Conservation (phyloP, 1,140 invertebrate species). For the Acyrthosiphon pisum region DNA sequence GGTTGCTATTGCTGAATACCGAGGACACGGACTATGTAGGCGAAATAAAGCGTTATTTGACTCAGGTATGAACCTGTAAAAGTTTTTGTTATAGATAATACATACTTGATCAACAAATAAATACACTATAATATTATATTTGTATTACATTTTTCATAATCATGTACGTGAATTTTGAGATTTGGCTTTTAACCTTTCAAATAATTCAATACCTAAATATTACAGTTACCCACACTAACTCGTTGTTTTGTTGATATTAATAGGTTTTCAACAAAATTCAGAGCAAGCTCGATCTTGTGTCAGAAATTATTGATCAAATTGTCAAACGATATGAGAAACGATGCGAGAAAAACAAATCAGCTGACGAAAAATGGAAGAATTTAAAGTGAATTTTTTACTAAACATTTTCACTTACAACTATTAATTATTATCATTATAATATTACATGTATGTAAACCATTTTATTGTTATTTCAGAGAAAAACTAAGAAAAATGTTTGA, state of each 20-base stretch:
- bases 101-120: not conserved
- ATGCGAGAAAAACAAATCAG: not conserved
- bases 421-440: not conserved
- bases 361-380: constrained; percentile 29
- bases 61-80: not conserved
- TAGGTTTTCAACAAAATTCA: constrained; percentile 48
- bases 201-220: not conserved
- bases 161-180: not conserved
- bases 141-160: not conserved
- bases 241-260: not conserved
- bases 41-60: constrained; percentile 39
- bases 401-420: not conserved
- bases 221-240: not conserved
- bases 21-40: not conserved
- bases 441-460: not conserved
- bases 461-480: constrained; percentile 18
- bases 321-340: not conserved
- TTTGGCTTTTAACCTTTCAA: not conserved
- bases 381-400: constrained; percentile 8
- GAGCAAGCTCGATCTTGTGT: constrained; percentile 13
- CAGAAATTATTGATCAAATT: constrained; percentile 12
- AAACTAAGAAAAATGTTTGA: not conserved
- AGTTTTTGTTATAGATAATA: not conserved
- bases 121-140: not conserved
- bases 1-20: not conserved